A percentile compares a stretch with the other conserved stretches of the same genome.
phyloP scores from a whole-genome alignment of 92 coral and sea anemone species.

The Epizoanthus stellaris region DNA sequence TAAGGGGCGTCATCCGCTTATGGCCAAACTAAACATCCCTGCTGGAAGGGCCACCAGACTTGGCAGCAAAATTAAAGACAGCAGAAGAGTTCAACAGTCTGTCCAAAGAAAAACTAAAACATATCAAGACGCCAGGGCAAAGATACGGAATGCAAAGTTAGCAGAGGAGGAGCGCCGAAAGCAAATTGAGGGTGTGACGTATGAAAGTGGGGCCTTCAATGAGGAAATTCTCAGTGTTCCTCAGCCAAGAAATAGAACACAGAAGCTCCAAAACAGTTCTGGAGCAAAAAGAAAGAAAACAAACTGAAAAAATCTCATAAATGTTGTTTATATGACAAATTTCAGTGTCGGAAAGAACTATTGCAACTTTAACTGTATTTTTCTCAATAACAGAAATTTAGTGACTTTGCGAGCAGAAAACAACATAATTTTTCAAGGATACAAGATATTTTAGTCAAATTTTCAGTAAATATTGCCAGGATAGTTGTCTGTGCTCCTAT shows the following conservation, averaged over 20 bases:
- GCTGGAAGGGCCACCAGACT: conserved; percentile 13
- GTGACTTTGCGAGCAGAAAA: not conserved
- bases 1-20: conserved; percentile 14
- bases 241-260: conserved; percentile 6
- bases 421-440: not conserved
- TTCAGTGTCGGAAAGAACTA: not conserved
- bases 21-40: conserved; percentile 11
- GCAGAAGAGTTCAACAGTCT: not conserved
- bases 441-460: not conserved
- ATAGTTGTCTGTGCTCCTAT: not conserved
- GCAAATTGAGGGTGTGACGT: conserved; percentile 1
- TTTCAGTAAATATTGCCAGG: not conserved
- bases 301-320: not conserved
- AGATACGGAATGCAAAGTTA: conserved; percentile 9
- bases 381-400: not conserved
- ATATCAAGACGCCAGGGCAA: conserved; percentile 8
- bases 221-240: conserved; percentile 7
- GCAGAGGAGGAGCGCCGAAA: conserved; percentile 7
- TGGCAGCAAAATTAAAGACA: conserved; percentile 7
- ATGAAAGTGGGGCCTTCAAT: conserved; percentile 17
- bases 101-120: conserved; percentile 5
- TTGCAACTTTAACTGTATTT: conserved; percentile 3
- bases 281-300: conserved; percentile 7
- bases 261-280: conserved; percentile 5
- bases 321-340: not conserved